Conservation (phyloP, 2,888 invertebrate genomes). For the Pseudoips prasinana region DNA sequence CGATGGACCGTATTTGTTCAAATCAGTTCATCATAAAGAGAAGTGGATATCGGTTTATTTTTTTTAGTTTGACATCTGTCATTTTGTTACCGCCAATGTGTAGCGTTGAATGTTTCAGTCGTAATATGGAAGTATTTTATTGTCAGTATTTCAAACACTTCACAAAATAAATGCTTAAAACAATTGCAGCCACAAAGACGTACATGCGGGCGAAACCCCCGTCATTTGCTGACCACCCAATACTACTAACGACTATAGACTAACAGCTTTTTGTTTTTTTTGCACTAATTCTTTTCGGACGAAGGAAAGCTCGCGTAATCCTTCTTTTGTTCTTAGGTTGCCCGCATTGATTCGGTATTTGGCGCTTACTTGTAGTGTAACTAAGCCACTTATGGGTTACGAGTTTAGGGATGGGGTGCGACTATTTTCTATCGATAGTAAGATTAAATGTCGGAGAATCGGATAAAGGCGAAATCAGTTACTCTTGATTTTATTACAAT, state of each 20-base stretch:
- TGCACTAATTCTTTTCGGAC: conserved; percentile 60
- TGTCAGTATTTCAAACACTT: no score
- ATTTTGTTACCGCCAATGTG: no score
- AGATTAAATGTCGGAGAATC: no score
- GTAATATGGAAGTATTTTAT: no score
- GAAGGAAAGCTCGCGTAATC: conserved; percentile 44
- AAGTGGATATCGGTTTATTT: no score
- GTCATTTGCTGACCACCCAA: conserved; percentile 35
- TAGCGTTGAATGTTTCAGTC: no score
- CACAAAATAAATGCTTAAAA: no score
- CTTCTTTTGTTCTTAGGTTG: conserved; percentile 68
- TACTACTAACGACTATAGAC: conserved; percentile 37
- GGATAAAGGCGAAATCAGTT: no score
- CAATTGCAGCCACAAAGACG: neutral
- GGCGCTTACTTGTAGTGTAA: conserved; percentile 64
- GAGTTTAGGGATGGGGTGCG: conserved; percentile 40
- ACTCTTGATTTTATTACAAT: no score
- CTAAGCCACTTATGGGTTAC: conserved; percentile 75
- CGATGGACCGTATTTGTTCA: no score
- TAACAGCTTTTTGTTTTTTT: conserved; percentile 33
- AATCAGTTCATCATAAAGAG: no score
- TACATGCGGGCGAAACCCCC: conserved; percentile 32
- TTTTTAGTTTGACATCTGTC: no score
- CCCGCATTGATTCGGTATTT: conserved; percentile 71
- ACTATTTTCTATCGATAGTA: conserved; percentile 4